These are phyloP conservation scores for Panagrolaimus sp. DNA, from an alignment of 1,140 invertebrate species.

Conservation along the genomic window DNA sequence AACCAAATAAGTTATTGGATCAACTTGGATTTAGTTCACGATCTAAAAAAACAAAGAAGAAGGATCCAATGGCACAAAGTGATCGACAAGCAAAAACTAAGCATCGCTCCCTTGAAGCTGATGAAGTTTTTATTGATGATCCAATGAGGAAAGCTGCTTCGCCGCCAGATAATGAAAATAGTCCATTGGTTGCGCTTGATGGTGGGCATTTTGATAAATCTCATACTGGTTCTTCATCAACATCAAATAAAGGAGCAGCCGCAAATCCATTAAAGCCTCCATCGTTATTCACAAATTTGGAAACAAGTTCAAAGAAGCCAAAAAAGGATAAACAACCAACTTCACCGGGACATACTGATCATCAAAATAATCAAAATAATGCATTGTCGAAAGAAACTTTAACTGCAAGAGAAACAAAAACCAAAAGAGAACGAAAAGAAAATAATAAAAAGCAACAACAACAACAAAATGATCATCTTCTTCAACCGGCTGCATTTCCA, in stretches of 20 bases:
- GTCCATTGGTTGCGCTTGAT: not conserved
- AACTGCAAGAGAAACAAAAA: not conserved
- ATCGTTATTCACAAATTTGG: no score
- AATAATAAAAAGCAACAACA: no score
- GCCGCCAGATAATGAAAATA: not conserved
- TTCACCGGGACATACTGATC: no score
- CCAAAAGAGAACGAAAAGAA: not conserved
- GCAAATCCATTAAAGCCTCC: no score
- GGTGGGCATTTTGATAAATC: no score
- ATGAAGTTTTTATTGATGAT: not conserved
- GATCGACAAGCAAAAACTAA: not conserved
- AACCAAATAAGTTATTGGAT: not conserved
- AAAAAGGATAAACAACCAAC: no score
- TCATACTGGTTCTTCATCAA: no score
- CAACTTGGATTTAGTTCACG: not conserved
- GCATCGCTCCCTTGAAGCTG: not conserved
- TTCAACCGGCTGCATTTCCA: not conserved
- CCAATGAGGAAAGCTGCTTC: not conserved
- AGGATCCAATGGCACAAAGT: not conserved
- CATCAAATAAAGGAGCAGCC: no score
- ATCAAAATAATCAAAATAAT: no score
- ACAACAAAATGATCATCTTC: no score
- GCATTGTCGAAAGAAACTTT: not conserved
- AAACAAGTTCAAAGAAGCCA: no score
- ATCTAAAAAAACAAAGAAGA: constrained; percentile 1